Conservation (phyloP, 2,113 vertebrate genomes). For the Odobenus rosmarus region DNA sequence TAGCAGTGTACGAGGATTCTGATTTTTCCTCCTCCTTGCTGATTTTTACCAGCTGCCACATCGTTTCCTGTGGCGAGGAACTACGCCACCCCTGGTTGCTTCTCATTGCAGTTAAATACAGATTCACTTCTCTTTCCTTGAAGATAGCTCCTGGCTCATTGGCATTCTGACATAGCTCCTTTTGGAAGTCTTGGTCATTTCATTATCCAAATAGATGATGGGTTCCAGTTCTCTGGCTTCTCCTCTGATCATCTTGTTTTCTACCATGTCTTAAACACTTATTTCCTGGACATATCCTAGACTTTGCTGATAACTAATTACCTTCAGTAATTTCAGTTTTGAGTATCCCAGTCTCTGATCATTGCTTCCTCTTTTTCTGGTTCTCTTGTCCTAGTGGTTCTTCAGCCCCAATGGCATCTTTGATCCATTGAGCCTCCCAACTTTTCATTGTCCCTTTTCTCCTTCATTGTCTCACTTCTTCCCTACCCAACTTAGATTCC, state of each 20-base stretch:
- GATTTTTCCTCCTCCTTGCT: not conserved
- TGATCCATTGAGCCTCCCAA: not conserved
- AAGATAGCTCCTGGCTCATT: not conserved
- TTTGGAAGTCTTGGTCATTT: not conserved
- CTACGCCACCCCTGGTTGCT: not conserved
- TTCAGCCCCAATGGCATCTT: not conserved
- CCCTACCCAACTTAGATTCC: not conserved
- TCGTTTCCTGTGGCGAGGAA: not conserved
- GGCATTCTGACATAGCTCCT: not conserved
- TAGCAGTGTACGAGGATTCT: not conserved
- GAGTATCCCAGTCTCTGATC: not conserved
- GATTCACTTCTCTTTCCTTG: not conserved
- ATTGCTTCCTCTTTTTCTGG: conserved; percentile 4
- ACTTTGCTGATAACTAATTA: not conserved
- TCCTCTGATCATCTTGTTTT: conserved; percentile 25
- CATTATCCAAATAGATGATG: not conserved
- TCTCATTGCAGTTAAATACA: not conserved
- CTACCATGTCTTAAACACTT: not conserved
- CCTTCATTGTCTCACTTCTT: not conserved
- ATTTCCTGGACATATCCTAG: not conserved
- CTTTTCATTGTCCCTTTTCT: not conserved
- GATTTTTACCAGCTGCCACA: not conserved
- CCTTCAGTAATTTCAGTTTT: not conserved
- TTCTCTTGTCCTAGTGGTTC: not conserved
- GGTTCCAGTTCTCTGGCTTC: not conserved